phyloP scores from a whole-genome alignment of 2,888 invertebrate species.

The Heterodera filipjevi region DNA sequence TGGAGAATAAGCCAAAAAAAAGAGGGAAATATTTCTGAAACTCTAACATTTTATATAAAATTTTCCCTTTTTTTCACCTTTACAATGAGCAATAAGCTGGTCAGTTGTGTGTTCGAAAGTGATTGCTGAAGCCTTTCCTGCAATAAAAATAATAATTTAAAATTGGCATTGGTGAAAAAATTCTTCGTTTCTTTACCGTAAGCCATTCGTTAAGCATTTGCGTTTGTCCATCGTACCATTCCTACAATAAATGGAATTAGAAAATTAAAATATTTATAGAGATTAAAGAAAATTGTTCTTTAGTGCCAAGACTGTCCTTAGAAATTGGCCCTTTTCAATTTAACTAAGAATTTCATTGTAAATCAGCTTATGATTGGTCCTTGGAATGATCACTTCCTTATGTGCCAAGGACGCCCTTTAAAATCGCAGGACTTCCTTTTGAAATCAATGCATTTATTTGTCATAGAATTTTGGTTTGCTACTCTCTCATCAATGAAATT shows the following conservation, averaged over 20 bases:
- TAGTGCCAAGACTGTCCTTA: no score
- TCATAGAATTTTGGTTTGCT: no score
- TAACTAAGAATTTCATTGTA: no score
- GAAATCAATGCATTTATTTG: no score
- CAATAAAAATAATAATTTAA: background rate
- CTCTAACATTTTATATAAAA: conserved; percentile 9
- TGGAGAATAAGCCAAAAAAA: no score
- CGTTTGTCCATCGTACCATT: conserved; percentile 93
- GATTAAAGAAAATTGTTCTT: background rate
- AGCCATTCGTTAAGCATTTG: conserved; percentile 91
- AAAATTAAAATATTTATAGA: conserved; percentile 32
- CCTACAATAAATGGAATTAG: conserved; percentile 69
- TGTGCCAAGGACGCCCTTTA: no score
- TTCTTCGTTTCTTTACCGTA: conserved; percentile 65
- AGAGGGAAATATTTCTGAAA: no score
- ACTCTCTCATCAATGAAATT: no score
- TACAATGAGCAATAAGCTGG: conserved; percentile 91
- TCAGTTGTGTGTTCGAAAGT: conserved; percentile 93
- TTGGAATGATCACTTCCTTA: no score
- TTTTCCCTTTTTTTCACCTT: conserved; percentile 73
- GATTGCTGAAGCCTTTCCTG: conserved; percentile 85
- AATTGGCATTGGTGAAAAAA: background rate
- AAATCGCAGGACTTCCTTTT: no score
- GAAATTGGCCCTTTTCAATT: no score
- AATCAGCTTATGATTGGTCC: no score